A percentile compares a stretch with the other conserved stretches of the same genome.
phyloP scores from a whole-genome alignment of 1,140 invertebrate species.

The Saccostrea echinata region DNA sequence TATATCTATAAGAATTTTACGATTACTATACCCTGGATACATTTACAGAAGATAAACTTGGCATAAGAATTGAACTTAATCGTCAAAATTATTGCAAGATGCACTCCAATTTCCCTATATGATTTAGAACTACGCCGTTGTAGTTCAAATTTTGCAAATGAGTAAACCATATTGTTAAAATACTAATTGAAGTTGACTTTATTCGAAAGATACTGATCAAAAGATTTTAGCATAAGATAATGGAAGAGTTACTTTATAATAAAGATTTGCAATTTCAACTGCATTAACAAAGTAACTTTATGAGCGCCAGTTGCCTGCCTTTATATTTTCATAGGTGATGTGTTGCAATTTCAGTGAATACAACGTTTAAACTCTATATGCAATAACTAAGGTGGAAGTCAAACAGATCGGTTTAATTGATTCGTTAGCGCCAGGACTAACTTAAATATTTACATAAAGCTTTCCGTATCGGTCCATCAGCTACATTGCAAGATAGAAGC shows the following conservation, averaged over 20 bases:
- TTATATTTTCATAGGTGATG: neutral
- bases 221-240: neutral
- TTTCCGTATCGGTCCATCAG: slow-evolving; percentile 18
- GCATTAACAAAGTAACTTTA: neutral
- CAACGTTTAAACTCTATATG: neutral
- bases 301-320: neutral
- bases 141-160: neutral
- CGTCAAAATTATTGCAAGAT: neutral
- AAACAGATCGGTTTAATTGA: slow-evolving; percentile 30
- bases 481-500: slow-evolving; percentile 4
- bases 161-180: neutral
- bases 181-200: slow-evolving; percentile 1
- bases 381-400: neutral
- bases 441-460: slow-evolving; percentile 34
- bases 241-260: neutral
- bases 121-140: neutral
- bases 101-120: neutral
- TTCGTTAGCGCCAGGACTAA: slow-evolving; percentile 17
- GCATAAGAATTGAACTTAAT: neutral
- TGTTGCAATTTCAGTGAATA: neutral
- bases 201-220: slow-evolving; percentile 3
- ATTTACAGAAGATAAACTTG: neutral
- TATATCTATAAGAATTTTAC: neutral
- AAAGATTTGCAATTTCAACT: neutral
- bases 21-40: neutral